Percentiles rank a stretch among this genome's conserved stretches.
Conservation (phyloP, 2,888 invertebrate species). For the Alloscopus bannaensis region DNA sequence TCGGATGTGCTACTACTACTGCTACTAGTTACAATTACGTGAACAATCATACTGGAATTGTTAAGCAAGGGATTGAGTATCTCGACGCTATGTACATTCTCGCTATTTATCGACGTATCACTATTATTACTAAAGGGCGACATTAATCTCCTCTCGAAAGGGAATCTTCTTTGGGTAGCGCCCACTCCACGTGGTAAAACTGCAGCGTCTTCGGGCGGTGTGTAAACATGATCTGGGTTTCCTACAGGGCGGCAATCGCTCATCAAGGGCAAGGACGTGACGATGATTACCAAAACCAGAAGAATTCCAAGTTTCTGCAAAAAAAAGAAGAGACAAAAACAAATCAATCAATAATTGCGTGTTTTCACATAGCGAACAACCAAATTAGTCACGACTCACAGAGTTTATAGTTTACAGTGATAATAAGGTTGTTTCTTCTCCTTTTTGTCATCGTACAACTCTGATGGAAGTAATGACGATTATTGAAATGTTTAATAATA, state of each 20-base stretch:
- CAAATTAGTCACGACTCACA: conserved; percentile 57
- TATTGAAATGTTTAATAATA: conserved; percentile 12
- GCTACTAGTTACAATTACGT: conserved; percentile 68
- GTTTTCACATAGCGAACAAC: conserved; percentile 9
- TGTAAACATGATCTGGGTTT: conserved; percentile 36
- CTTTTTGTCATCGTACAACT: neutral
- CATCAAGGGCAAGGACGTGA: conserved; percentile 10
- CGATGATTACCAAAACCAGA: conserved; percentile 37
- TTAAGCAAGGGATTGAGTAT: conserved; percentile 2
- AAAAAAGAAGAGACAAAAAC: conserved; percentile 12
- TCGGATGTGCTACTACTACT: conserved; percentile 47
- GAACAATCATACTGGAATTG: conserved; percentile 70
- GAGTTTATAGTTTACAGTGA: too few species aligned
- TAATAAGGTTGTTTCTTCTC: conserved; percentile 17
- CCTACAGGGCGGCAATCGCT: conserved; percentile 35
- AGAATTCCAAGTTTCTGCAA: conserved; percentile 50
- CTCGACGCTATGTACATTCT: conserved; percentile 35
- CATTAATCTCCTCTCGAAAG: conserved; percentile 23
- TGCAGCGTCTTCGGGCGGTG: conserved; percentile 5
- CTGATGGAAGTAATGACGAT: neutral
- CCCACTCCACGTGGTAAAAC: too few species aligned
- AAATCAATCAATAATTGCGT: conserved; percentile 16
- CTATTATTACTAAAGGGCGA: conserved; percentile 6
- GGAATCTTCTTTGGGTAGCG: conserved; percentile 20
- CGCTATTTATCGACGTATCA: neutral